Evolutionary conservation across 2,113 vertebrate species (phyloP), one percentile per base, ranked within the genome.

Genomic region (Cygnus buccinator): DNA sequence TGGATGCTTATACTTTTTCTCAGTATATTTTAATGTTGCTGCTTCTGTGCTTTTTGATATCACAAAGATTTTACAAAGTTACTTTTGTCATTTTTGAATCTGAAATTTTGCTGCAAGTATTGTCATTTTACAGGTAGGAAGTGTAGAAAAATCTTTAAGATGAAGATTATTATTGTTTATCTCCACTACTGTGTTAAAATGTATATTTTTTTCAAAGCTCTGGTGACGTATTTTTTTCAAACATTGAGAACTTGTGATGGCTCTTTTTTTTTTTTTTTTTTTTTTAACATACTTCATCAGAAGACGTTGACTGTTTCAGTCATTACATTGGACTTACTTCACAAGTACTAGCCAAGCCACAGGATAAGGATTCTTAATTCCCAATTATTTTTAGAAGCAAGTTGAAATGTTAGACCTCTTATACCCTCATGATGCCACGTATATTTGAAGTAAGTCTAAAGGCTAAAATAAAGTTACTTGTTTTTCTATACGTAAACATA

Each of bases 341-440:
- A 97, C 97, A 98, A 98, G 97, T 98, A 98, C 97, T 98, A 97
- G 97, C 98, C 98, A 97, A 98, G 97, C 96, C 94, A 89, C 96
- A 95, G 97, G 98, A 98, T 98, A 97, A 98, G 96, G 97, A 98
- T 98, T 99, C 98, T 98, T 98, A 99, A 99, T 98, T 98, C 97
- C 97, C 70, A 94, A 50, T 98, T 99, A 99, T 99, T 99, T 99
- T 99, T 99, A 99, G 99, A 98, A 97, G 95, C 97, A 86, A 98
- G 90, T 97, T 99, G 99, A 99, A 99, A 99, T 98, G 84, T 98
- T 99, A 99, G 97, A 98, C 98, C 97, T 91, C 93, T 97, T 97
- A 97, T 97, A 98, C 97, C 97, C 98, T 97, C 98, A 97, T 92
- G 98, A 99, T 98, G 98, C 97, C 86, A 48, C 95, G 95, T 99